phyloP scores from a whole-genome alignment of 1,140 invertebrate species.

The Harpegnathos saltator region DNA sequence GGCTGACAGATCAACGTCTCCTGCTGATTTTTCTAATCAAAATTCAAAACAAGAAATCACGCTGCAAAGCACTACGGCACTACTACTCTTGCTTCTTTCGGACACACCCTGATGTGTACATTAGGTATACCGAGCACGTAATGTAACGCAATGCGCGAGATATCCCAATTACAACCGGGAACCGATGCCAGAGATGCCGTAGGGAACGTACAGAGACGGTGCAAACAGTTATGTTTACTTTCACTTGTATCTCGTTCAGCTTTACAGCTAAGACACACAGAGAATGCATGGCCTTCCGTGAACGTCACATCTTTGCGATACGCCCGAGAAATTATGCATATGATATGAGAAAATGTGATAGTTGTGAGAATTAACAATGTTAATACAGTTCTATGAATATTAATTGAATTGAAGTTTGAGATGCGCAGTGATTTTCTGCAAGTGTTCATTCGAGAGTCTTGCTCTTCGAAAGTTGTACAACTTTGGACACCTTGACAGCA shows the following conservation, averaged over 20 bases:
- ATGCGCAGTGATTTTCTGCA: too few relatives aligned
- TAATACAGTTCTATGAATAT: too few relatives aligned
- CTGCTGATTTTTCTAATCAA: too few relatives aligned
- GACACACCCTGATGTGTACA: neutral
- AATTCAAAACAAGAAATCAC: constrained; percentile 1
- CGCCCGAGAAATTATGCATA: constrained; percentile 11
- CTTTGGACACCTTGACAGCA: neutral
- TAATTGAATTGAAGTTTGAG: too few relatives aligned
- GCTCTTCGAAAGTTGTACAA: neutral
- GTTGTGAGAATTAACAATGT: neutral
- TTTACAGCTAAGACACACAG: constrained; percentile 23
- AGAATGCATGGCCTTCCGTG: constrained; percentile 16
- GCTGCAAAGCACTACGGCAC: neutral
- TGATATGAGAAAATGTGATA: neutral
- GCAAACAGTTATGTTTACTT: constrained; percentile 68
- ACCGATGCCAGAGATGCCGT: constrained; percentile 52
- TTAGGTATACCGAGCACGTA: constrained; percentile 14
- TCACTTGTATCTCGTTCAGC: constrained; percentile 70
- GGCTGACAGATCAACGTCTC: too few relatives aligned
- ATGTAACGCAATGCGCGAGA: constrained; percentile 65
- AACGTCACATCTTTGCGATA: constrained; percentile 15
- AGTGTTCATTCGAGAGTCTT: neutral
- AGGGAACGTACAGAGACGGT: constrained; percentile 51
- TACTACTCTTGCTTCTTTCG: constrained; percentile 54
- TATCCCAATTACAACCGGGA: constrained; percentile 70